Percentiles rank a stretch among this genome's conserved stretches.
These are phyloP conservation scores for Meles meles DNA, from an alignment of 2,113 vertebrate genomes.

Conservation along the genomic window DNA sequence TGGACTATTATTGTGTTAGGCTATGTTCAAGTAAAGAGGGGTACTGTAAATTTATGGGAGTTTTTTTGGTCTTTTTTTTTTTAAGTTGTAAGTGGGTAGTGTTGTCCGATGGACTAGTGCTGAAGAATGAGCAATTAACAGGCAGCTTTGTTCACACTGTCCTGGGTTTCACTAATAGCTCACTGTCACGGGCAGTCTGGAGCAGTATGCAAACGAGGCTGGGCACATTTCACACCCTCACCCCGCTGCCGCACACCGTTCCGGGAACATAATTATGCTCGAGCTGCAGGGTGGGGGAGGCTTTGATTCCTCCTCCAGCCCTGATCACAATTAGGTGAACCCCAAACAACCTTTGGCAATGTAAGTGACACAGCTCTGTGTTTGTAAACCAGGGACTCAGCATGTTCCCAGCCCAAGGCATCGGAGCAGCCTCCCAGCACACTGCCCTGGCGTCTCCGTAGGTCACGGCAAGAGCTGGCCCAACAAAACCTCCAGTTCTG, in stretches of 20 bases:
- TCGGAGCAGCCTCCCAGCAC: background rate
- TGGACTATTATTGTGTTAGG: constrained; percentile 90
- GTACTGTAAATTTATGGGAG: constrained; percentile 39
- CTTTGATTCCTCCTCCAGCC: background rate
- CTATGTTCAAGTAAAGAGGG: constrained; percentile 84
- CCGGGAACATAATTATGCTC: background rate
- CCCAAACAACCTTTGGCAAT: background rate
- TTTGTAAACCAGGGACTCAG: background rate
- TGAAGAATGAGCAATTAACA: constrained; percentile 60
- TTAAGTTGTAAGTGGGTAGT: constrained; percentile 36
- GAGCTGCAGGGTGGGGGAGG: background rate
- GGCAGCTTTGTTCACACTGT: constrained; percentile 31
- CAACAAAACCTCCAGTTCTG: background rate
- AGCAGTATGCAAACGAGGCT: constrained; percentile 29
- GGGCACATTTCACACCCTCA: constrained; percentile 37
- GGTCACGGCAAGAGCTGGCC: background rate
- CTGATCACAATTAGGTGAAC: background rate
- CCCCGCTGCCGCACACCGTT: background rate
- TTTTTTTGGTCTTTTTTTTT: background rate
- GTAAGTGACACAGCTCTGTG: background rate
- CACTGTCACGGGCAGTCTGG: background rate
- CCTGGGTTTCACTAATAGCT: constrained; percentile 62
- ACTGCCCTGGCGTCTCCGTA: background rate
- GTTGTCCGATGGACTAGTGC: constrained; percentile 35
- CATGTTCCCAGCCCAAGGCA: background rate